phyloP scores from a whole-genome alignment of 2,113 vertebrate genomes.

The Micromys minutus region DNA sequence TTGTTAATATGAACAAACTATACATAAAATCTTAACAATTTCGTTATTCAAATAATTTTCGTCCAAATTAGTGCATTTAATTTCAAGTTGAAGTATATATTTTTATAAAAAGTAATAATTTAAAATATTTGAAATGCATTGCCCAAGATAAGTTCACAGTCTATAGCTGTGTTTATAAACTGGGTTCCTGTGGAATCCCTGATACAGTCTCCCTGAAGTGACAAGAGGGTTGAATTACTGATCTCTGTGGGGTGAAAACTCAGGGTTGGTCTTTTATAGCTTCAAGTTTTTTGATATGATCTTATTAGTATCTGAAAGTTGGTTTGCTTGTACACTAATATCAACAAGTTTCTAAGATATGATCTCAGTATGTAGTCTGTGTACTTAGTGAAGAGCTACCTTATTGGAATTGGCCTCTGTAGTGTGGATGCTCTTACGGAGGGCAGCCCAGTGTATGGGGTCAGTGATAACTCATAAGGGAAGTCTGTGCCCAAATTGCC shows the following conservation, averaged over 20 bases:
- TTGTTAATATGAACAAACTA: slow-evolving; percentile 75
- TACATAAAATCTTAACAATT: slow-evolving; percentile 46
- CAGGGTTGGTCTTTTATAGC: slow-evolving; percentile 36
- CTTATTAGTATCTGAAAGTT: slow-evolving; percentile 23
- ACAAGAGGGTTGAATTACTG: slow-evolving; percentile 3
- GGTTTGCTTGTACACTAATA: slow-evolving; percentile 29
- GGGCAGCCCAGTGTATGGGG: not conserved
- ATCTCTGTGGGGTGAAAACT: not conserved
- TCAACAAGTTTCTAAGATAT: not conserved
- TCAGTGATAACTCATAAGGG: not conserved
- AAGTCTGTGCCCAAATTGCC: not conserved
- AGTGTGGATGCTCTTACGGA: not conserved
- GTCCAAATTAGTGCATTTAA: slow-evolving; percentile 69
- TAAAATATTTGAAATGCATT: slow-evolving; percentile 70
- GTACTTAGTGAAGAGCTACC: not conserved
- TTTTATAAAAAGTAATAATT: slow-evolving; percentile 77
- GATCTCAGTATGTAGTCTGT: not conserved
- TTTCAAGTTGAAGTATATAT: slow-evolving; percentile 70
- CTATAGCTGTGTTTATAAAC: slow-evolving; percentile 72
- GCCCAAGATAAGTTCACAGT: slow-evolving; percentile 69
- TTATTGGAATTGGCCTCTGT: not conserved
- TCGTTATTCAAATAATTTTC: slow-evolving; percentile 75
- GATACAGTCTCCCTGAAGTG: not conserved
- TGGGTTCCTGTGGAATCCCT: slow-evolving; percentile 54
- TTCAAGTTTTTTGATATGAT: slow-evolving; percentile 8